Evolutionary conservation across 2,797 vertebrate genomes (phyloP), one percentile per base, ranked within the genome.

Genomic region (Acrocephalus scirpaceus): DNA sequence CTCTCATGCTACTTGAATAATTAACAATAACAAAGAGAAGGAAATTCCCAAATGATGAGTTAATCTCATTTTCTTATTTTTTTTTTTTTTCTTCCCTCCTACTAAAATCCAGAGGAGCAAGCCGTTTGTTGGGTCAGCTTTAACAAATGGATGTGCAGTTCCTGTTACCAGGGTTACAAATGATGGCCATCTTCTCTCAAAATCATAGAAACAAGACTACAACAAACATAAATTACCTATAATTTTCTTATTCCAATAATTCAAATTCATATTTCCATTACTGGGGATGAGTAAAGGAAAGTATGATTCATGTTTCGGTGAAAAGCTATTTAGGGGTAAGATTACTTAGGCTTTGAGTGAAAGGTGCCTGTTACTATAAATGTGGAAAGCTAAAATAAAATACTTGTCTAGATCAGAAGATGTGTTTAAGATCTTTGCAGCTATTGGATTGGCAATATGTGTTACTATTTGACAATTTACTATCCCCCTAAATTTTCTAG

Each of bases 171-270:
- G 70, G 90, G 91, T 56, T 92, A 97, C 94, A 96, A 92, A 97
- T 97, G 95, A 95, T 69, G 92, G 77, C 64, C 94, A 96, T 96
- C 87, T 96, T 95, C 82, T 96, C 44, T 88, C 54, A 96, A 86
- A 96, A 86, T 94, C 78, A 83, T 86, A 93, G 90, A 97, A 97
- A 95, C 51, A 95, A 87, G 93, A 88, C 66, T 94, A 95, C 88
- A 97, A 92, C 92, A 96, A 96, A 97, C 83, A 93, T 82, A 96
- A 97, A 97, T 97, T 96, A 85, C 85, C 96, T 97, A 72, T 96
- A 93, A 96, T 97, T 97, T 97, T 96, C 93, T 97, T 92, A 97
- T 96, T 97, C 79, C 93, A 76, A 75, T 90, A 96, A 96, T 97
- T 97, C 94, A 65, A 81, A 96, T 96, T 96, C 93, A 90, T 38